A percentile compares a stretch with the other conserved stretches of the same genome.
Evolutionary conservation across 1,140 invertebrate genomes (phyloP).

Genomic region (Odontomachus brunneus): DNA sequence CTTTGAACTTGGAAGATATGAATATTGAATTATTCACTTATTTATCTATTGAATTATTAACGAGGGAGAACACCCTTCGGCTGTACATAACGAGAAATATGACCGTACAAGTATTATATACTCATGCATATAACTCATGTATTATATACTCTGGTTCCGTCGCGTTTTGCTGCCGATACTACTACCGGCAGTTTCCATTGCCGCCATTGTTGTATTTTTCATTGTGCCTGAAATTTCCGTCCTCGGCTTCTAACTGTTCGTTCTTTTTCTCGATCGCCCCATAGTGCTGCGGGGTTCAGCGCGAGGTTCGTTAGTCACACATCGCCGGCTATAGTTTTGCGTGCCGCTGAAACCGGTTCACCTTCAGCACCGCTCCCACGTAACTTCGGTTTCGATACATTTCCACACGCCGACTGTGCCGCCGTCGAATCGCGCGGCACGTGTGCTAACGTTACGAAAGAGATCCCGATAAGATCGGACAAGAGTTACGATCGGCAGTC

Average conservation of each 20-base stretch:
- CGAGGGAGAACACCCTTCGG: too few species aligned
- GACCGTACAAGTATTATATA: too few species aligned
- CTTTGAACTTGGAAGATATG: too few species aligned
- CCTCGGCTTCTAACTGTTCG: not conserved
- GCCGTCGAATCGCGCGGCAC: not conserved
- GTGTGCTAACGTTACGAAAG: slow-evolving; percentile 23
- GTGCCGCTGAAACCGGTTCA: slow-evolving; percentile 38
- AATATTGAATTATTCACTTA: too few species aligned
- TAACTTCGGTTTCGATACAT: slow-evolving; percentile 35
- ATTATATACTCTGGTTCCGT: too few species aligned
- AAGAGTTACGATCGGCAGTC: not conserved
- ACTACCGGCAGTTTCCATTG: not conserved
- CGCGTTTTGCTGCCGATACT: not conserved
- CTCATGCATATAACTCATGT: too few species aligned
- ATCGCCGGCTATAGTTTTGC: not conserved
- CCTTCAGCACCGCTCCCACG: slow-evolving; percentile 51
- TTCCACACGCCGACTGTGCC: slow-evolving; percentile 13
- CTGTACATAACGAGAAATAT: too few species aligned
- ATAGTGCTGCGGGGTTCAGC: not conserved
- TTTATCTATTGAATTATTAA: too few species aligned
- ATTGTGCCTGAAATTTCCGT: not conserved
- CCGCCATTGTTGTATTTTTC: too few species aligned
- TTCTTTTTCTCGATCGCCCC: not conserved
- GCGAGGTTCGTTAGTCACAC: not conserved
- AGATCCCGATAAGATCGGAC: not conserved